Evolutionary conservation across 2,888 invertebrate genomes (phyloP).

Genomic region (Oscheius onirici): DNA sequence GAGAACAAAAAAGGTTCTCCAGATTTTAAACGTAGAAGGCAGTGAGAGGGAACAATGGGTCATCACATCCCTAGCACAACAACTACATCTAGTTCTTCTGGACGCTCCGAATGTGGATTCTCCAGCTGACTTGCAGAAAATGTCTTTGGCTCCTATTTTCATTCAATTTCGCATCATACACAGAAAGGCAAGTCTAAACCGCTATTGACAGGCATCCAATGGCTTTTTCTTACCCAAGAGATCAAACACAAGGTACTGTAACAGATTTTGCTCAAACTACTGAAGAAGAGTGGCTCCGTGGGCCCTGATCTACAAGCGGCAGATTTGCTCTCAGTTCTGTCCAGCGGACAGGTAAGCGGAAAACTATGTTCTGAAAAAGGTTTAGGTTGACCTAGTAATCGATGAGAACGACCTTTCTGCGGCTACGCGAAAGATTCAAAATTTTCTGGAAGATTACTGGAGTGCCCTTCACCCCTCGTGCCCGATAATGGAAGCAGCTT

Average conservation of each 20-base stretch:
- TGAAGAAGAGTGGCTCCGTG: conserved; percentile 31
- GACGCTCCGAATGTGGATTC: conserved; percentile 56
- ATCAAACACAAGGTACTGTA: neutral
- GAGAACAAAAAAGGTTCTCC: neutral
- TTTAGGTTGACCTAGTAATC: conserved; percentile 52
- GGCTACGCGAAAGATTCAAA: conserved; percentile 49
- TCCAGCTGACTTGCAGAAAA: conserved; percentile 49
- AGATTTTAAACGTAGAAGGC: conserved; percentile 18
- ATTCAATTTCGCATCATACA: conserved; percentile 55
- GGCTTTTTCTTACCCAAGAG: neutral
- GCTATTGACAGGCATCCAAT: too few relatives aligned
- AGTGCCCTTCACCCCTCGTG: conserved; percentile 38
- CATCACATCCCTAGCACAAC: conserved; percentile 53
- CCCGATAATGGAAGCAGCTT: conserved; percentile 22
- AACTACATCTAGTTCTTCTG: conserved; percentile 48
- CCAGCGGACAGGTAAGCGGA: neutral
- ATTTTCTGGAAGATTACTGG: conserved; percentile 53
- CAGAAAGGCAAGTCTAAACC: conserved; percentile 45
- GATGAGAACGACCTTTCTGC: conserved; percentile 53
- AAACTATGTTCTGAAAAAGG: neutral
- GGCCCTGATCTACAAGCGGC: conserved; percentile 20
- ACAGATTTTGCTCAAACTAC: conserved; percentile 38
- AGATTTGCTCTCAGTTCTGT: neutral
- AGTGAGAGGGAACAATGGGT: conserved; percentile 40
- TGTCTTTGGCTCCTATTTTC: conserved; percentile 54